These are phyloP conservation scores for Oceanites oceanicus DNA, from an alignment of 2,113 vertebrate genomes.

Conservation along the genomic window DNA sequence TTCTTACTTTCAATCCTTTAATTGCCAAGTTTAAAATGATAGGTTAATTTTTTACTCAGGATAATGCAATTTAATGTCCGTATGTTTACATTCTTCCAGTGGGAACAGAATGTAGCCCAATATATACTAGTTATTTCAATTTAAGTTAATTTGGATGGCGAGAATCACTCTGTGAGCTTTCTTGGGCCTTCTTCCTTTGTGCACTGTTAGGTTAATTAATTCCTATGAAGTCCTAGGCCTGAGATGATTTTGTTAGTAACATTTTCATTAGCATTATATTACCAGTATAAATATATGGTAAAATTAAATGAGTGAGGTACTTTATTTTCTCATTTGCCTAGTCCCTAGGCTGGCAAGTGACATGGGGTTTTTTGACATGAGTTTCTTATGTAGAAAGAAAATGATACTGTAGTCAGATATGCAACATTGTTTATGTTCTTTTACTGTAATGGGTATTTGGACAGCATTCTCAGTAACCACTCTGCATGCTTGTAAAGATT, in stretches of 20 bases:
- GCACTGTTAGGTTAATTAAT: not conserved
- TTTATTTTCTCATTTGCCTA: conserved; percentile 6
- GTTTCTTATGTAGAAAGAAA: conserved; percentile 38
- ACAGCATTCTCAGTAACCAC: conserved; percentile 39
- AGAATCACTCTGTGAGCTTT: not conserved
- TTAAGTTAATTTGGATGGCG: not conserved
- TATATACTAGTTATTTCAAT: not conserved
- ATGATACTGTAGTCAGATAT: conserved; percentile 30
- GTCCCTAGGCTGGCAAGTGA: not conserved
- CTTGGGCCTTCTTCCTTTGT: not conserved
- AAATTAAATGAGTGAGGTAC: not conserved
- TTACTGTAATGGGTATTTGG: conserved; percentile 51
- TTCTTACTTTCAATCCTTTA: not conserved
- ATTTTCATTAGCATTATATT: not conserved
- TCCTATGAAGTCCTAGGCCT: not conserved
- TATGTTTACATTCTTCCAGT: not conserved
- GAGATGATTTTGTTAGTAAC: not conserved
- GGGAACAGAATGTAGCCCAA: not conserved
- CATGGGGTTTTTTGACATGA: not conserved
- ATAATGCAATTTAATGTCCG: not conserved
- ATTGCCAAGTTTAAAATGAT: not conserved
- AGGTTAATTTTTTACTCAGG: not conserved
- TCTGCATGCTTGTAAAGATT: conserved; percentile 58
- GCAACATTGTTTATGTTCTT: conserved; percentile 58
- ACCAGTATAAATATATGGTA: not conserved